Conservation (phyloP, 2,888 invertebrate genomes). For the Stenchaetothrips biformis region DNA sequence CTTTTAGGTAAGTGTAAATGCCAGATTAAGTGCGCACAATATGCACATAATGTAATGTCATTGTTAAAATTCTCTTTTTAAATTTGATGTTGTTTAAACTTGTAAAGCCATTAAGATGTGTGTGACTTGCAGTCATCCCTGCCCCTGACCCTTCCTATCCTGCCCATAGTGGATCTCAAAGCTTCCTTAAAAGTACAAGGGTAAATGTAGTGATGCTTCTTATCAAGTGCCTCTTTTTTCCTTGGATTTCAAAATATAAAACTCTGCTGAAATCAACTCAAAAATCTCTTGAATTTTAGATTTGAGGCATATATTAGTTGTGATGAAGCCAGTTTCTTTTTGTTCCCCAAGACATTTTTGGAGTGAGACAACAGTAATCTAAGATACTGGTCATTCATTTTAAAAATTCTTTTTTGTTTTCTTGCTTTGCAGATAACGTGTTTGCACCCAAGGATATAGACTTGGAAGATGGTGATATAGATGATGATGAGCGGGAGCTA, state of each 20-base stretch:
- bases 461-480: slow-evolving; percentile 70
- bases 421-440: slow-evolving; percentile 53
- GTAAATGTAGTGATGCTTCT: too few relatives aligned
- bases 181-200: background rate
- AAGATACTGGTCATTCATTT: slow-evolving; percentile 23
- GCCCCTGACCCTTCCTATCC: background rate
- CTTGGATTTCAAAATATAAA: too few relatives aligned
- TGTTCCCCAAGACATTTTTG: too few relatives aligned
- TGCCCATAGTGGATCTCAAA: background rate
- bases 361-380: too few relatives aligned
- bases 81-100: background rate
- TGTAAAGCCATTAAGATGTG: background rate
- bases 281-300: too few relatives aligned
- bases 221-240: too few relatives aligned
- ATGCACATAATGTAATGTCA: background rate
- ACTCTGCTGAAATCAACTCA: too few relatives aligned
- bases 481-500: slow-evolving; percentile 73
- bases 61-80: background rate
- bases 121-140: background rate
- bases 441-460: slow-evolving; percentile 76
- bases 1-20: slow-evolving; percentile 36
- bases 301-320: too few relatives aligned
- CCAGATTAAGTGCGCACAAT: too few relatives aligned
- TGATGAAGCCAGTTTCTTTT: too few relatives aligned
- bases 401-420: background rate